phyloP scores from a whole-genome alignment of 2,113 vertebrate species.

The Chaetura pelagica region DNA sequence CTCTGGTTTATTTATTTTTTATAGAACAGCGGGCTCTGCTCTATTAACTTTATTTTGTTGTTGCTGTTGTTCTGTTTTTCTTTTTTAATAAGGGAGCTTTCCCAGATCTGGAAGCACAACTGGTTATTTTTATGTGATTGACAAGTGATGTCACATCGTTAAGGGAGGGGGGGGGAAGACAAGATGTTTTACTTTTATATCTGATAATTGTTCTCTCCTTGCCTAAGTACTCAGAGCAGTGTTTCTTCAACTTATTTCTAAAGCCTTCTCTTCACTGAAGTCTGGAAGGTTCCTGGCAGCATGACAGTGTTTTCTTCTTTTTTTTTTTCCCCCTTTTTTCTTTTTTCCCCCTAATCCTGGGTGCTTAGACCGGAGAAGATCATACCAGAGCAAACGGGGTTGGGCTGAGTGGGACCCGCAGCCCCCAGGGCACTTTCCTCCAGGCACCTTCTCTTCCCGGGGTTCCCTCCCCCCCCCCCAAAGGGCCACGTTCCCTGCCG shows the following conservation, averaged over 20 bases:
- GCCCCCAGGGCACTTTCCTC: neutral
- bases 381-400: neutral
- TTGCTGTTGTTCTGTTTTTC: neutral
- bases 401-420: neutral
- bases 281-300: neutral
- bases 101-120: neutral
- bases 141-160: slow-evolving; percentile 52
- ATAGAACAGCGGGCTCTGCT: neutral
- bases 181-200: slow-evolving; percentile 4
- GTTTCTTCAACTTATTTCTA: neutral
- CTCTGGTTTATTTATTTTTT: too few relatives aligned
- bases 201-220: neutral
- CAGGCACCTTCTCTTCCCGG: neutral
- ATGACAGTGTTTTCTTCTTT: neutral
- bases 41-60: neutral
- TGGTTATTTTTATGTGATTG: slow-evolving; percentile 34
- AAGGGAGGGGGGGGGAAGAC: slow-evolving; percentile 3
- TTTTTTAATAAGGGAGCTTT: neutral
- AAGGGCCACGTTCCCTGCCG: neutral
- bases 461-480: too few relatives aligned
- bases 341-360: neutral
- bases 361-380: neutral
- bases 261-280: neutral
- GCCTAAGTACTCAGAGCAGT: neutral
- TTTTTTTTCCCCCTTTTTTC: neutral